Evolutionary conservation across 37 sponge, comb jelly and placozoan species (phyloP).

Genomic region (Haliclona indistincta): DNA sequence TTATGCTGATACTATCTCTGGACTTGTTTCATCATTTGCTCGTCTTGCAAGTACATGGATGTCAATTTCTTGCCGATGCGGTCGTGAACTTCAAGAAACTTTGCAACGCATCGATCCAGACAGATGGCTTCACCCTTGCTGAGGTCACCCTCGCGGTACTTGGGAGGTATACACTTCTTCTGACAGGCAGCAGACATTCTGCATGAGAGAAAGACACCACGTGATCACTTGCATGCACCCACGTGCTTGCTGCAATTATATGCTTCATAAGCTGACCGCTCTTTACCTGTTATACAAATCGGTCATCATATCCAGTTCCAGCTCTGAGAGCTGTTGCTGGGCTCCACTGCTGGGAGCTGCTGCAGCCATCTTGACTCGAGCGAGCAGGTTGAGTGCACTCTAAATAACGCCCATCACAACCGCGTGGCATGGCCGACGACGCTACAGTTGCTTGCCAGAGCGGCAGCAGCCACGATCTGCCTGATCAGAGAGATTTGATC

Average conservation of each 20-base stretch:
- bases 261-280: neutral
- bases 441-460: too few relatives aligned
- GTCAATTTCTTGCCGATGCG: slow-evolving; percentile 95
- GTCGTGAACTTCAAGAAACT: slow-evolving; percentile 98
- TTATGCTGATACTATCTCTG: slow-evolving; percentile 10
- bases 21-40: slow-evolving; percentile 62
- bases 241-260: neutral
- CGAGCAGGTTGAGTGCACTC: neutral
- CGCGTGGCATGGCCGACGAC: neutral
- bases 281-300: slow-evolving; percentile 96
- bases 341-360: too few relatives aligned
- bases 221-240: neutral
- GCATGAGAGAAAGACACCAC: neutral
- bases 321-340: slow-evolving; percentile 22
- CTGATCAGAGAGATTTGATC: neutral
- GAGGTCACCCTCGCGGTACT: slow-evolving; percentile 96
- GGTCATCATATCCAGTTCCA: slow-evolving; percentile 98
- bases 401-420: neutral
- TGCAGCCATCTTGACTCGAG: too few relatives aligned
- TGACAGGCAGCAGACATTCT: slow-evolving; percentile 91
- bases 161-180: slow-evolving; percentile 97
- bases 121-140: slow-evolving; percentile 97
- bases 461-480: neutral
- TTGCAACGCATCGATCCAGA: slow-evolving; percentile 96
- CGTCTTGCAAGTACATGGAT: slow-evolving; percentile 88